Percentiles rank a stretch among this genome's conserved stretches.
Conservation (phyloP, 2,797 vertebrate genomes). For the Craterocephalus amniculus region DNA sequence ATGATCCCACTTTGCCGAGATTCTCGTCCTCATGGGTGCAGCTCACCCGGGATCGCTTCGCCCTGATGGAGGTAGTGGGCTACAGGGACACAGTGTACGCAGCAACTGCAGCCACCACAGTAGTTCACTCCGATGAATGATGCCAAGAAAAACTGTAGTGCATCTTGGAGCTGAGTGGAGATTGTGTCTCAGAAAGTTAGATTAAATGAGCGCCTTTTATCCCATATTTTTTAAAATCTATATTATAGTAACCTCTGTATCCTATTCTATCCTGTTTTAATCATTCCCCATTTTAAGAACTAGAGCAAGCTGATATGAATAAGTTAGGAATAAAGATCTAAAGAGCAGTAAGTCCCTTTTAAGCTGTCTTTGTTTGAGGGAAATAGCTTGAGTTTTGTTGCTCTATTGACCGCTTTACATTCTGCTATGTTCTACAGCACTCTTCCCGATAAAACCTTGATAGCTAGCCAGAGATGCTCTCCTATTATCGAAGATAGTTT, state of each 20-base stretch:
- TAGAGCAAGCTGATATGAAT: slow-evolving; percentile 21
- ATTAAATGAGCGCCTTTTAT: not conserved
- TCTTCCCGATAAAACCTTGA: slow-evolving; percentile 68
- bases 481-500: slow-evolving; percentile 60
- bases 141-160: slow-evolving; percentile 44
- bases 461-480: slow-evolving; percentile 55
- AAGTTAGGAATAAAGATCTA: slow-evolving; percentile 24
- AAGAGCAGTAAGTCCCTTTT: slow-evolving; percentile 25
- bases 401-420: slow-evolving; percentile 69
- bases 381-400: slow-evolving; percentile 47
- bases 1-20: slow-evolving; percentile 43
- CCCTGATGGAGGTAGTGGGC: slow-evolving; percentile 42
- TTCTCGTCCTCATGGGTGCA: slow-evolving; percentile 55
- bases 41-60: slow-evolving; percentile 46
- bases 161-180: slow-evolving; percentile 29
- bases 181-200: slow-evolving; percentile 5
- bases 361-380: slow-evolving; percentile 52
- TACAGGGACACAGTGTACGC: slow-evolving; percentile 49
- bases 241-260: not conserved
- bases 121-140: slow-evolving; percentile 68
- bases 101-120: slow-evolving; percentile 39
- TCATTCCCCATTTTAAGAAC: not conserved
- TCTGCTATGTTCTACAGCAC: slow-evolving; percentile 47
- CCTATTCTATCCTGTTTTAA: not conserved
- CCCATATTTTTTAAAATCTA: not conserved